A percentile compares a stretch with the other conserved stretches of the same genome.
Conservation (phyloP, 64 coral and sea anemone species). For the Pachyseris speciosa region DNA sequence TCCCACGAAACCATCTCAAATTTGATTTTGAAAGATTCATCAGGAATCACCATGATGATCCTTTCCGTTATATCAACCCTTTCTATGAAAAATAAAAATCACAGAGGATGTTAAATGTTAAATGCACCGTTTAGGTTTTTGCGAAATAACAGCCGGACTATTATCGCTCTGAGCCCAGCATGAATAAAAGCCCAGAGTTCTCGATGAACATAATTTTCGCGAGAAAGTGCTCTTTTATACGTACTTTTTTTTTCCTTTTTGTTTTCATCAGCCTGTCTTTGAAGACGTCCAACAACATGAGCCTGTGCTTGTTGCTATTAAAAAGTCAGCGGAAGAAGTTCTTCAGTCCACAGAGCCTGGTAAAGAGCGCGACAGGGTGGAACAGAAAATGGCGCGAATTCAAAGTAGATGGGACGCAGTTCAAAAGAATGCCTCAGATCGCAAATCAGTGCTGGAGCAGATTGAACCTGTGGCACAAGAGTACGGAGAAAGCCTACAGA, state of each 20-base stretch:
- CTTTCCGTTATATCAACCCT: no score
- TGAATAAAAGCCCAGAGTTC: no score
- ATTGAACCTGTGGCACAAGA: constrained; percentile 82
- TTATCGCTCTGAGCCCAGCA: no score
- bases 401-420: constrained; percentile 81
- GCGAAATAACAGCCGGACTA: no score
- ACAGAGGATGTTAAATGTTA: no score
- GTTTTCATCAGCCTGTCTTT: constrained; percentile 64
- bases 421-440: constrained; percentile 74
- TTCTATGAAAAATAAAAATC: no score
- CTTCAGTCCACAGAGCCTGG: constrained; percentile 61
- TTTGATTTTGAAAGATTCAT: no score
- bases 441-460: constrained; percentile 72
- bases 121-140: no score
- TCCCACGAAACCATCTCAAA: no score
- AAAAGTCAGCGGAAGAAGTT: constrained; percentile 79
- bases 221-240: background rate
- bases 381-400: constrained; percentile 71
- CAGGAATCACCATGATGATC: no score
- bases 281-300: constrained; percentile 94
- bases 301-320: constrained; percentile 64
- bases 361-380: constrained; percentile 82
- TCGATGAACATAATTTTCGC: background rate
- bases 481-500: constrained; percentile 56
- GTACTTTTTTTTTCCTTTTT: background rate